Conservation (phyloP, 2,888 invertebrate species). For the Melinopterus prodromus region DNA sequence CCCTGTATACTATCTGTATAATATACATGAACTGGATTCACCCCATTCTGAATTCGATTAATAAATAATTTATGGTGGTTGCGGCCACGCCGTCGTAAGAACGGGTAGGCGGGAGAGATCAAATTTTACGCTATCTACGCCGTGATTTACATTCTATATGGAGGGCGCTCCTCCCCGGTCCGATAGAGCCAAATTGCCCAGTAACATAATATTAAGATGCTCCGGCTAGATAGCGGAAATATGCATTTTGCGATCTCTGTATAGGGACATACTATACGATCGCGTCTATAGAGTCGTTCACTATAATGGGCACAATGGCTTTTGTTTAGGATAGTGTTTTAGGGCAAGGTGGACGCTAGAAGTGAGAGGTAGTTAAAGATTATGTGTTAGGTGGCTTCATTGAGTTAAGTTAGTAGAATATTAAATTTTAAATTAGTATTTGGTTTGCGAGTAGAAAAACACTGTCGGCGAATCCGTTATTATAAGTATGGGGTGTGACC, state of each 20-base stretch:
- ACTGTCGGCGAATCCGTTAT: too few relatives aligned
- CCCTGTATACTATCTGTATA: not conserved
- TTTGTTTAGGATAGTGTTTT: not conserved
- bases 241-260: conserved; percentile 22
- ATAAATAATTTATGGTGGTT: conserved; percentile 23
- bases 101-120: conserved; percentile 7
- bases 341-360: not conserved
- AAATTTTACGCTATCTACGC: conserved; percentile 24
- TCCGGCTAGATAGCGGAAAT: conserved; percentile 20
- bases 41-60: conserved; percentile 12
- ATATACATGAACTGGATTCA: not conserved
- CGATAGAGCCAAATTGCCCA: conserved; percentile 25
- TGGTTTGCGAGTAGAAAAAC: too few relatives aligned
- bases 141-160: conserved; percentile 24
- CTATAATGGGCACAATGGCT: not conserved
- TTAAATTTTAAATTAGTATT: too few relatives aligned
- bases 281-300: not conserved
- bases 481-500: too few relatives aligned
- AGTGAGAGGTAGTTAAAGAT: not conserved
- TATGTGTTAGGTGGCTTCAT: too few relatives aligned
- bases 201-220: conserved; percentile 26
- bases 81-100: conserved; percentile 7
- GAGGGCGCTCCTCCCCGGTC: conserved; percentile 13
- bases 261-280: not conserved
- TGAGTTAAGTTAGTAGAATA: too few relatives aligned